Evolutionary conservation across 2,113 vertebrate genomes (phyloP), one percentile per base, ranked within the genome.

Genomic region (Ornithorhynchus anatinus): DNA sequence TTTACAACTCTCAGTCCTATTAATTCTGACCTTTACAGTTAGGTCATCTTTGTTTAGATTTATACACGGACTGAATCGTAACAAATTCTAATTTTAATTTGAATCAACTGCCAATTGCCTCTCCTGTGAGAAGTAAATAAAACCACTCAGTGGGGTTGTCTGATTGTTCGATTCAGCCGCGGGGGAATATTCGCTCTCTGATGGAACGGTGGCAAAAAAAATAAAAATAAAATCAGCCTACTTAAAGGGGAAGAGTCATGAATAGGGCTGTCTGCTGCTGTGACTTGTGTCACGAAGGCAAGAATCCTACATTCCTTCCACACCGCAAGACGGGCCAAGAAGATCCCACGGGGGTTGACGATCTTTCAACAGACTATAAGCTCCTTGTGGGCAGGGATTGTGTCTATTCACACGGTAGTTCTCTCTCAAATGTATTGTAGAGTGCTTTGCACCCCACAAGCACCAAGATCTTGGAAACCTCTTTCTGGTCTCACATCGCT

Each of bases 11-110:
- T 75, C 25, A 27, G 52, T 40, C 27, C 48, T 72, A 23, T 81
- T 82, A 44, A 56, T 69, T 81, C 47, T 83, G 79, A 83, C 73
- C 70, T 83, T 87, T 79, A 76, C 54, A 45, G 54, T 75, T 72
- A 14, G 32, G 40, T 72, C 20, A 35, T 71, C 75, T 72, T 68
- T 45, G 22, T 67, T 33, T 4, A 38, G 32, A 39, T 76, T 84
- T 85, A 63, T 80, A 53, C 78, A 52, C 64, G 48, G 45, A 13
- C 33, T 74, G 60, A 87, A 74, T 84, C 67, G 80, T 75, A 80
- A 59, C 62, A 82, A 59, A 79, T 57, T 48, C 22, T 69, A 72
- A 65, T 74, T 84, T 80, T 72, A 77, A 65, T 52, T 38, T 31
- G 19, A 45, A 45, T 39, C 64, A 68, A 43, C 50, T 82, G 76